Base-by-base conservation (phyloP, 2,113 vertebrate genomes). In the Laticauda laticaudata region DNA sequence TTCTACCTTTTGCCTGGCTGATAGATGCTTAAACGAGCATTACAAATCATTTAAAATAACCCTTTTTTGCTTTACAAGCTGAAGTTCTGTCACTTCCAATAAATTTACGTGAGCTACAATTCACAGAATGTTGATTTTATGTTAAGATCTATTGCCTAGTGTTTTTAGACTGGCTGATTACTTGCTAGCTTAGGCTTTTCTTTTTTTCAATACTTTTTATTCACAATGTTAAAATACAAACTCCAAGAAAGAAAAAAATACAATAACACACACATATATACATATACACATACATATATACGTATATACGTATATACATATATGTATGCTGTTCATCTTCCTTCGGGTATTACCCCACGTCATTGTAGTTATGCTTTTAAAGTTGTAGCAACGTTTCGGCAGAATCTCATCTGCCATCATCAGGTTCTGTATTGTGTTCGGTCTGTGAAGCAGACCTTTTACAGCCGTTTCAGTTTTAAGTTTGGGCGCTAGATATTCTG, bases 11-110 rank as follows among this genome's bases (percentile, higher is more conserved):
- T 61, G 29, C 81, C 75, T 64, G 45, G 45, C 75, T 90, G 89
- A 86, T 93, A 56, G 86, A 64, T 54, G 56, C 92, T 93, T 93
- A 93, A 93, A 93, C 75, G 55, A 93, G 88, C 92, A 93, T 93
- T 93, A 89, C 92, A 93, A 93, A 93, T 93, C 92, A 93, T 90
- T 93, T 93, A 93, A 75, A 93, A 93, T 90, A 93, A 93, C 89
- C 92, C n/a, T 86, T 90, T 87, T 87, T 61, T 90, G 89, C 92
- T 93, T 93, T 93, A 90, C 75, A 87, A 90, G 92, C 75, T 54
- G 56, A 93, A 51, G 61, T 90, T 61, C 45, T 93, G 92, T 90
- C 88, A 86, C 88, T 87, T 90, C 55, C 75, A 86, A 90, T 93
- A 93, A 90, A 93, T 90, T 93, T 93, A 93, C 90, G 75, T 90